These are phyloP conservation scores for Coregonus clupeaformis DNA, from an alignment of 2,113 vertebrate species.

Conservation along the genomic window DNA sequence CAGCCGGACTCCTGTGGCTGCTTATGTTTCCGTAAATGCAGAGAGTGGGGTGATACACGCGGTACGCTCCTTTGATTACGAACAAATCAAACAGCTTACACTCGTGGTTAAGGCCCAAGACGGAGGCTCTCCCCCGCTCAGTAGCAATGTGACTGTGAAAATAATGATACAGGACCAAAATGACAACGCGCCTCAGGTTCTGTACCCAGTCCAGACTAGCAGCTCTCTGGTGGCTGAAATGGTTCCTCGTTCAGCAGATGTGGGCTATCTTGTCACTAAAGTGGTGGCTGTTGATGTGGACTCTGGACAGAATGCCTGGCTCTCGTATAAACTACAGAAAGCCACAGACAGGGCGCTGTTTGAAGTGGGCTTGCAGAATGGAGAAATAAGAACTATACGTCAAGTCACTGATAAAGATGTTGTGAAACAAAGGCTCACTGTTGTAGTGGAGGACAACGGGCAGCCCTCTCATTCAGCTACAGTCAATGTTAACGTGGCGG, in stretches of 20 bases:
- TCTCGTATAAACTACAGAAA: constrained; percentile 42
- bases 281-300: constrained; percentile 62
- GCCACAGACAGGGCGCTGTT: constrained; percentile 32
- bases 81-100: constrained; percentile 50
- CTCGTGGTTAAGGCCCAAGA: constrained; percentile 35
- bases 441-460: constrained; percentile 22
- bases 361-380: constrained; percentile 31
- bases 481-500: constrained; percentile 17
- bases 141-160: constrained; percentile 45
- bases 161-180: constrained; percentile 49
- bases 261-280: constrained; percentile 37
- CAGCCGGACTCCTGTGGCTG: constrained; percentile 33
- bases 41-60: constrained; percentile 47
- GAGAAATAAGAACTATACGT: constrained; percentile 24
- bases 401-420: constrained; percentile 33
- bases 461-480: constrained; percentile 19
- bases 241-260: constrained; percentile 35
- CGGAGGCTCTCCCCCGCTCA: constrained; percentile 40
- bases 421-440: constrained; percentile 68
- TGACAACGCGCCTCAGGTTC: constrained; percentile 52
- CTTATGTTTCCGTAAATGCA: constrained; percentile 39
- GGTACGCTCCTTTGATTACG: constrained; percentile 53
- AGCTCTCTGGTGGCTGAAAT: constrained; percentile 37
- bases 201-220: constrained; percentile 40
- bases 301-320: constrained; percentile 41